Evolutionary conservation across 2,797 vertebrate genomes (phyloP).

Genomic region (Dendrocincla fuliginosa): DNA sequence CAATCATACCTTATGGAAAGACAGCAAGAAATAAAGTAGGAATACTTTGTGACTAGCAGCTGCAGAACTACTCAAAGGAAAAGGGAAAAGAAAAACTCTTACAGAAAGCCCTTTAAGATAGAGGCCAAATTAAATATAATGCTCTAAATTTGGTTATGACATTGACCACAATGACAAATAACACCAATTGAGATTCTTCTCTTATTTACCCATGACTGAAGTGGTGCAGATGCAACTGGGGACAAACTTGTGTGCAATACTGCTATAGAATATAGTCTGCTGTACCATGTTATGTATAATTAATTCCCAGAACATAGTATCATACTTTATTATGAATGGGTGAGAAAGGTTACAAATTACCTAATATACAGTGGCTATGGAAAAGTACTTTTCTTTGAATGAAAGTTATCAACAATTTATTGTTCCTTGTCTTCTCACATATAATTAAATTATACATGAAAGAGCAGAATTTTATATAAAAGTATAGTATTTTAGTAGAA

Average conservation of each 20-base stretch:
- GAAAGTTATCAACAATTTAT: not conserved
- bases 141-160: not conserved
- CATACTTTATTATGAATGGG: not conserved
- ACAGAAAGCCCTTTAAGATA: not conserved
- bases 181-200: not conserved
- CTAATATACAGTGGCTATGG: not conserved
- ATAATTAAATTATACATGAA: not conserved
- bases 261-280: not conserved
- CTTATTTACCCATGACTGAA: not conserved
- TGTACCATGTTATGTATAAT: not conserved
- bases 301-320: not conserved
- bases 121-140: not conserved
- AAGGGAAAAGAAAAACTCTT: not conserved
- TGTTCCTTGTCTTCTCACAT: not conserved
- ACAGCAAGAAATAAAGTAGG: not conserved
- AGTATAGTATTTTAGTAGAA: not conserved
- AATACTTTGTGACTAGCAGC: not conserved
- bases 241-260: not conserved
- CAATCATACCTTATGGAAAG: not conserved
- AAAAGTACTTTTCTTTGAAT: not conserved
- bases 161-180: not conserved
- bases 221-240: not conserved
- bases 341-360: not conserved
- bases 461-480: not conserved
- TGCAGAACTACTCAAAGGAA: not conserved